Percentiles rank a stretch among this genome's conserved stretches.
phyloP scores from a whole-genome alignment of 2,797 vertebrate genomes.

The Malurus leucopterus region DNA sequence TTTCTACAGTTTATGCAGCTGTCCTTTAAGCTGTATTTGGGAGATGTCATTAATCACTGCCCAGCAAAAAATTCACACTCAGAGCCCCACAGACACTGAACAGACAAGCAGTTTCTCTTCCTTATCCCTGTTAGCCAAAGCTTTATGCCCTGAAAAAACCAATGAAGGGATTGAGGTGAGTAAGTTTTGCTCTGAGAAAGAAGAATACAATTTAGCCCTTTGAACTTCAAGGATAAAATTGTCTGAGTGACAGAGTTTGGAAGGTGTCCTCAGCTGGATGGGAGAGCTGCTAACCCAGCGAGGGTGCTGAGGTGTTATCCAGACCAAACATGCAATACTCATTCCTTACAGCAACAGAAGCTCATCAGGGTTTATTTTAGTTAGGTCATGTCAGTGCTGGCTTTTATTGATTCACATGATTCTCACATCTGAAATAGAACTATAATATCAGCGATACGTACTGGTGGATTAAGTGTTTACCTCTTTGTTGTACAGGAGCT shows the following conservation, averaged over 20 bases:
- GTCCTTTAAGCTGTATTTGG: conserved; percentile 6
- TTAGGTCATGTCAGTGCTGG: background rate
- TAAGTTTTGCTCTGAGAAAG: background rate
- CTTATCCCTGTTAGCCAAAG: background rate
- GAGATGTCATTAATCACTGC: background rate
- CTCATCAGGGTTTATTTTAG: conserved; percentile 32
- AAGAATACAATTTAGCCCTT: background rate
- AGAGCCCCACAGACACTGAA: background rate
- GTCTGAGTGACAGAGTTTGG: background rate
- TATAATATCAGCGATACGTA: conserved; percentile 5
- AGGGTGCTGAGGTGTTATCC: background rate
- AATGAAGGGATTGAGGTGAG: background rate
- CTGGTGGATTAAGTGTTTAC: conserved; percentile 66
- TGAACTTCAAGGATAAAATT: background rate
- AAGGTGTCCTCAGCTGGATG: background rate
- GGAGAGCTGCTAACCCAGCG: background rate
- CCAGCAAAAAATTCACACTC: background rate
- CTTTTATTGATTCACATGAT: conserved; percentile 46
- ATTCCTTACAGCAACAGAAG: conserved; percentile 5
- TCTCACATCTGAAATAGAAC: conserved; percentile 36
- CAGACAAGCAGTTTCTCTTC: background rate
- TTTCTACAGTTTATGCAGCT: background rate
- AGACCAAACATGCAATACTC: background rate
- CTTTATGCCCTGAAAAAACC: background rate
- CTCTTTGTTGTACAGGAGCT: conserved; percentile 48